Percentiles rank a stretch among this genome's conserved stretches.
These are phyloP conservation scores for Aeoliscus strigatus DNA, from an alignment of 2,797 vertebrate genomes.

Conservation along the genomic window DNA sequence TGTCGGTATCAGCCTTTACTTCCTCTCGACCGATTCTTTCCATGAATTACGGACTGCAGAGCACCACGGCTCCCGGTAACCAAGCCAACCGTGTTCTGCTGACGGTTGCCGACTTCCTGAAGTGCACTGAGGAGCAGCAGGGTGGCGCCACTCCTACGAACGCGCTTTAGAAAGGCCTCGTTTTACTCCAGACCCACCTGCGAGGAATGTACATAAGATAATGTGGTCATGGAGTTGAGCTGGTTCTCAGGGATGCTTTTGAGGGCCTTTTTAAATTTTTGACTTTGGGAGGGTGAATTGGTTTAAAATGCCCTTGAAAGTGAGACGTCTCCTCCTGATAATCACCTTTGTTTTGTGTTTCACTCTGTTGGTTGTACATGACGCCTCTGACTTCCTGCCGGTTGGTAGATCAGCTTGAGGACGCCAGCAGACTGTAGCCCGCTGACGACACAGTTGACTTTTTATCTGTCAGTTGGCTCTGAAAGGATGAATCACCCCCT, in stretches of 20 bases:
- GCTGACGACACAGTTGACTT: slow-evolving; percentile 1
- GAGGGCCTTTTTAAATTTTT: slow-evolving; percentile 29
- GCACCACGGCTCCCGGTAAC: not conserved
- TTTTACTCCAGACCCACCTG: slow-evolving; percentile 36
- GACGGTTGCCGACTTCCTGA: no score
- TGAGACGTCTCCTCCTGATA: slow-evolving; percentile 6
- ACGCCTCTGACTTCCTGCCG: no score
- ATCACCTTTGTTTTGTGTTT: not conserved
- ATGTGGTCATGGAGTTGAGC: slow-evolving; percentile 22
- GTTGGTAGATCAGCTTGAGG: not conserved
- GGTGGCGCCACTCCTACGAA: no score
- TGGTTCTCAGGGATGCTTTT: slow-evolving; percentile 61
- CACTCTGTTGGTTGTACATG: no score
- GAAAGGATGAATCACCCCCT: no score
- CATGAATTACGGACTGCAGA: not conserved
- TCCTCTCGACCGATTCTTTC: no score
- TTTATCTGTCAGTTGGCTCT: slow-evolving; percentile 5
- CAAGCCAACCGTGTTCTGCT: not conserved
- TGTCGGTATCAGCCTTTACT: no score
- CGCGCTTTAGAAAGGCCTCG: slow-evolving; percentile 56
- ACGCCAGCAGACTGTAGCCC: slow-evolving; percentile 11
- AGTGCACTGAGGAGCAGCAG: slow-evolving; percentile 43
- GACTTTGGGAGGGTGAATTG: slow-evolving; percentile 2
- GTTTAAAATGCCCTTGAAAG: slow-evolving; percentile 13
- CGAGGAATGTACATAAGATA: slow-evolving; percentile 38